These are phyloP conservation scores for Hermatobates lingyangjiaoensis DNA, from an alignment of 1,140 invertebrate species.

Conservation along the genomic window DNA sequence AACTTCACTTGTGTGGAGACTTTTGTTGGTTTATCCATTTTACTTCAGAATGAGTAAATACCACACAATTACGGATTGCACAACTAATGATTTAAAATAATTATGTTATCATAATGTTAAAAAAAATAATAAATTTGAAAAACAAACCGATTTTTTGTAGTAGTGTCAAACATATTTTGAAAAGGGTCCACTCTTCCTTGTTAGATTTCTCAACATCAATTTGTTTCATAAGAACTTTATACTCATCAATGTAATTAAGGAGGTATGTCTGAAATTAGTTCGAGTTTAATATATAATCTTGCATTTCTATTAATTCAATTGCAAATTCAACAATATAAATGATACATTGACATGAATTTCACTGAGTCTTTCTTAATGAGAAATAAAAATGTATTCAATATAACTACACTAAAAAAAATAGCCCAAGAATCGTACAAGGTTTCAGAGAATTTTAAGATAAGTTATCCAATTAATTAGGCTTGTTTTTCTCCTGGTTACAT, in stretches of 20 bases:
- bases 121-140: no score
- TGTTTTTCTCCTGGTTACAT: no score
- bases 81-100: no score
- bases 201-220: slow-evolving; percentile 22
- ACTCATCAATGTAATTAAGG: slow-evolving; percentile 37
- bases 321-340: not conserved
- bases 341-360: not conserved
- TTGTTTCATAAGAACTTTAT: slow-evolving; percentile 17
- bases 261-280: slow-evolving; percentile 21
- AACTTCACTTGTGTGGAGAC: no score
- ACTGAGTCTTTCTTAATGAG: not conserved
- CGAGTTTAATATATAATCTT: no score
- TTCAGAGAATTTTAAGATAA: not conserved
- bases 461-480: slow-evolving; percentile 1
- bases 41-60: no score
- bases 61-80: no score
- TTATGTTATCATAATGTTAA: no score
- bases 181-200: slow-evolving; percentile 45
- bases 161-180: slow-evolving; percentile 45
- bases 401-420: not conserved
- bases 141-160: slow-evolving; percentile 45
- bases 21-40: no score
- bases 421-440: not conserved
- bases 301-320: no score
- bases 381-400: not conserved